A percentile compares a stretch with the other conserved stretches of the same genome.
These are phyloP conservation scores for Tetranychus urticae DNA, from an alignment of 1,140 invertebrate species.

Conservation along the genomic window DNA sequence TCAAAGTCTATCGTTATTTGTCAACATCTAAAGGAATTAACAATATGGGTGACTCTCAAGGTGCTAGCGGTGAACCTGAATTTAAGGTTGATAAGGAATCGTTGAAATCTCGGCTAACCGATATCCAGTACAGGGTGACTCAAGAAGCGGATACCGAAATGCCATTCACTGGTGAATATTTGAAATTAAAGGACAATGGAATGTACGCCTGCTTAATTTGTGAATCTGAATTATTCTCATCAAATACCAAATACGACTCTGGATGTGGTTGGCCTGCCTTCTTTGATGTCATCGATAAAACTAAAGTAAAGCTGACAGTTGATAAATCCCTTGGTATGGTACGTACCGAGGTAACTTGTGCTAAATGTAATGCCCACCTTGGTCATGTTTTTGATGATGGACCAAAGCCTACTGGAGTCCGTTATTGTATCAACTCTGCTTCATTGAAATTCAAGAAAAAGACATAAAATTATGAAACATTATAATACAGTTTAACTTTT, in stretches of 20 bases:
- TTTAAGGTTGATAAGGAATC: slow-evolving; percentile 34
- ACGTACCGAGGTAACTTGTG: slow-evolving; percentile 34
- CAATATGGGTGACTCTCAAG: not conserved
- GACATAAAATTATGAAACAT: too few species aligned
- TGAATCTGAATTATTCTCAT: slow-evolving; percentile 65
- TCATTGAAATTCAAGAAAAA: slow-evolving; percentile 41
- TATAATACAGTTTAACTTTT: too few species aligned
- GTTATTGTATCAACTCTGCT: slow-evolving; percentile 88
- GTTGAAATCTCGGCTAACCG: slow-evolving; percentile 57
- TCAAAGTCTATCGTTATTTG: too few species aligned
- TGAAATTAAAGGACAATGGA: slow-evolving; percentile 65
- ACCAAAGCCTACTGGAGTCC: slow-evolving; percentile 65
- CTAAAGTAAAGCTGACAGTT: slow-evolving; percentile 57
- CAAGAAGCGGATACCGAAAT: slow-evolving; percentile 50
- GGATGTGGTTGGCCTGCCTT: slow-evolving; percentile 97
- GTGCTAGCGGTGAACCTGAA: not conserved
- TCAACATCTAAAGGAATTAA: too few species aligned
- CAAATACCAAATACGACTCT: slow-evolving; percentile 79
- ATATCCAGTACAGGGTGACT: slow-evolving; percentile 77
- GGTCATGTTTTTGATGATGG: slow-evolving; percentile 97
- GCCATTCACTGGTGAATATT: slow-evolving; percentile 41
- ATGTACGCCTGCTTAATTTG: slow-evolving; percentile 76
- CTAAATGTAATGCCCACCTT: slow-evolving; percentile 65
- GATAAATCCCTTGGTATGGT: slow-evolving; percentile 61
- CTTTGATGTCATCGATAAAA: slow-evolving; percentile 69